These are phyloP conservation scores for Himalopsyche japonica DNA, from an alignment of 2,888 invertebrate species.

Conservation along the genomic window DNA sequence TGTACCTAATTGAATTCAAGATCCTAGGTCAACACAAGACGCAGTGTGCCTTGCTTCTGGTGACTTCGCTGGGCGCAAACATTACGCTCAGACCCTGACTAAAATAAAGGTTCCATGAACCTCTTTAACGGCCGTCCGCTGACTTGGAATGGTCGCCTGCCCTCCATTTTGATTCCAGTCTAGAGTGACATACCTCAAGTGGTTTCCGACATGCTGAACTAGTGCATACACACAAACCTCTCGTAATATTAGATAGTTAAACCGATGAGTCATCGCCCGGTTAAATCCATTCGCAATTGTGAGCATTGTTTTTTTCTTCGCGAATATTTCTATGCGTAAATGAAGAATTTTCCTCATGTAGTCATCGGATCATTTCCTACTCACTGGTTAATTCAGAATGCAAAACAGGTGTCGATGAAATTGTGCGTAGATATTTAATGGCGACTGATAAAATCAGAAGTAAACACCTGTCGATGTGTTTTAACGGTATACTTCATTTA, in stretches of 20 bases:
- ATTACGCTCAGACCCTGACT: not conserved
- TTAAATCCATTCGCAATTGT: not conserved
- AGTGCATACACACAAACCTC: not conserved
- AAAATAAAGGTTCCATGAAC: not conserved
- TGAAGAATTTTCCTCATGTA: not conserved
- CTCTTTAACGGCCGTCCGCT: not conserved
- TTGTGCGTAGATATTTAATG: too few relatives aligned
- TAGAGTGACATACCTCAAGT: not conserved
- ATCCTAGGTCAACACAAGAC: not conserved
- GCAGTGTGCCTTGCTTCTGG: not conserved
- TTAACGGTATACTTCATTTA: too few relatives aligned
- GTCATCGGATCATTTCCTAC: not conserved
- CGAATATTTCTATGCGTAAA: not conserved
- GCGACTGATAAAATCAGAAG: too few relatives aligned
- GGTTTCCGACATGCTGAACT: not conserved
- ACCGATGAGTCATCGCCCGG: not conserved
- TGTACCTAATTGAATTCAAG: not conserved
- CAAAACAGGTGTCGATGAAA: too few relatives aligned
- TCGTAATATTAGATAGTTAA: not conserved
- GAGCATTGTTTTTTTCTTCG: not conserved
- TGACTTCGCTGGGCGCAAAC: not conserved
- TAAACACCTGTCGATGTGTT: too few relatives aligned
- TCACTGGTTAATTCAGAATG: not conserved
- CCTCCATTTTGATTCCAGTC: not conserved
- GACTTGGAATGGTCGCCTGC: not conserved